A percentile compares a stretch with the other conserved stretches of the same genome.
These are phyloP conservation scores for Spizaetus ornatus DNA, from an alignment of 2,113 vertebrate genomes.

Conservation along the genomic window DNA sequence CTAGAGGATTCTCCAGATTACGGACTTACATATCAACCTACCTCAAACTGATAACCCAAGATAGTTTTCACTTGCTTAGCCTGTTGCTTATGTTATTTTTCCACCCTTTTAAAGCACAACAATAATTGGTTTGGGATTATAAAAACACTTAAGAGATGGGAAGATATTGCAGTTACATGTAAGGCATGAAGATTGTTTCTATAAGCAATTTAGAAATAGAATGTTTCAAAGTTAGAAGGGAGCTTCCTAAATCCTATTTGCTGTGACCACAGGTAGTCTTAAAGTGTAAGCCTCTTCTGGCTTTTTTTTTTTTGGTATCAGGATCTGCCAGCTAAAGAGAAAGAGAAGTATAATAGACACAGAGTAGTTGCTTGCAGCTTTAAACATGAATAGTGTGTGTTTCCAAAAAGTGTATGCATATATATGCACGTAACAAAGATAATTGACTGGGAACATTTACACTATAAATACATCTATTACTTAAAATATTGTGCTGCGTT, in stretches of 20 bases:
- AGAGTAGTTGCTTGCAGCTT: not conserved
- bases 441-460: not conserved
- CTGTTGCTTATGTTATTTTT: not conserved
- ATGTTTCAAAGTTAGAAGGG: not conserved
- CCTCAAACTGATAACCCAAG: not conserved
- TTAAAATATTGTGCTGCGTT: not conserved
- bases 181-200: not conserved
- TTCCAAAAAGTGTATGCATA: not conserved
- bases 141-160: not conserved
- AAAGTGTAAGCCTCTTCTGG: not conserved
- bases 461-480: not conserved
- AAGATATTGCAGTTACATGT: not conserved
- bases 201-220: not conserved
- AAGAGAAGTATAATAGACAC: not conserved
- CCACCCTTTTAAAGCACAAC: not conserved
- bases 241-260: not conserved
- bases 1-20: not conserved
- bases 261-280: not conserved
- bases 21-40: not conserved
- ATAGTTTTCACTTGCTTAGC: not conserved
- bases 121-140: not conserved
- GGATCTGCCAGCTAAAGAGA: not conserved
- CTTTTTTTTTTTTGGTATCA: not conserved
- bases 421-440: not conserved
- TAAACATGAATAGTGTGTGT: not conserved